Evolutionary conservation across 2,797 vertebrate genomes (phyloP).

Genomic region (Clarias pachynema): DNA sequence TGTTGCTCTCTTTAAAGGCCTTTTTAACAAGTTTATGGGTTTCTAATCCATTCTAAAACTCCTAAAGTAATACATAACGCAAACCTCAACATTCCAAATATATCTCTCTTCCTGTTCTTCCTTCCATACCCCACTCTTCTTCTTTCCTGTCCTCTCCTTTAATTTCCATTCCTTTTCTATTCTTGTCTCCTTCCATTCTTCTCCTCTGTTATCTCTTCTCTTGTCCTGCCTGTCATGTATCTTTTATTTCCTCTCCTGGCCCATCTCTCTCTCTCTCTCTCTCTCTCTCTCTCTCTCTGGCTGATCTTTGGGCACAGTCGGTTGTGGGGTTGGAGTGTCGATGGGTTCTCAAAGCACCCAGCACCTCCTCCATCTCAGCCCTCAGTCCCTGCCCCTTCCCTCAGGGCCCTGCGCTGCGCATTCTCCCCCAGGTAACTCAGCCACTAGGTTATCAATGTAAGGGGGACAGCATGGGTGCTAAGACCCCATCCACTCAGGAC

Average conservation of each 20-base stretch:
- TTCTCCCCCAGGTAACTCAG: conserved; percentile 95
- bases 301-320: conserved; percentile 84
- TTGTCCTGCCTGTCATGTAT: conserved; percentile 62
- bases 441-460: conserved; percentile 72
- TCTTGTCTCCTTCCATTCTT: conserved; percentile 37
- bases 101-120: conserved; percentile 66
- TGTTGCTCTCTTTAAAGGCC: background rate
- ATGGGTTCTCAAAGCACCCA: conserved; percentile 92
- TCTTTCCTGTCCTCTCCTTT: background rate
- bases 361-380: conserved; percentile 91
- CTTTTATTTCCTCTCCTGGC: conserved; percentile 57
- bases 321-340: conserved; percentile 97
- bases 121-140: conserved; percentile 1
- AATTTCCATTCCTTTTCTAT: conserved; percentile 41
- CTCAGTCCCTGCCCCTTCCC: conserved; percentile 90
- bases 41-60: conserved; percentile 70
- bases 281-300: conserved; percentile 65
- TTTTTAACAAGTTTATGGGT: conserved; percentile 57
- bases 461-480: conserved; percentile 61
- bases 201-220: conserved; percentile 57
- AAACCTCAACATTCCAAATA: conserved; percentile 76
- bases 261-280: conserved; percentile 52
- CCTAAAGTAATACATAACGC: conserved; percentile 58
- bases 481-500: conserved; percentile 40
- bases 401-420: conserved; percentile 93